Conservation (phyloP, 2,113 vertebrate species). For the Mixornis gularis region DNA sequence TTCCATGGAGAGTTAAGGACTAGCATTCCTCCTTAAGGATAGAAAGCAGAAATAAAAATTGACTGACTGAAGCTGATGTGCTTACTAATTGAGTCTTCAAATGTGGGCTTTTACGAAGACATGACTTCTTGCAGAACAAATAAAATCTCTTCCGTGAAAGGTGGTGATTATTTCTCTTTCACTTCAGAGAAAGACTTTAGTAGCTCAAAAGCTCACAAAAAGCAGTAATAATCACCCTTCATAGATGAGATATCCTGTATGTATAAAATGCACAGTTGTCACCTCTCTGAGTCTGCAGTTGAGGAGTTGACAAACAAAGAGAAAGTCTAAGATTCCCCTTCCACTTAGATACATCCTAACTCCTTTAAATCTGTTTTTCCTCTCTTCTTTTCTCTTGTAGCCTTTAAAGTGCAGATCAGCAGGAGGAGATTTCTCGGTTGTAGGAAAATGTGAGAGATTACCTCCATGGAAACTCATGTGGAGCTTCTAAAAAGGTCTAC, state of each 20-base stretch:
- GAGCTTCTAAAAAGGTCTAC: neutral
- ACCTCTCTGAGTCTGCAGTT: neutral
- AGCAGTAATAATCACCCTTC: neutral
- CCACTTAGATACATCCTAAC: neutral
- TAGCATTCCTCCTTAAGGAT: neutral
- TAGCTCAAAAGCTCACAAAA: neutral
- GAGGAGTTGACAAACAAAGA: constrained; percentile 10
- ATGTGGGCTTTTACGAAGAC: constrained; percentile 2
- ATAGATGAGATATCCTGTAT: neutral
- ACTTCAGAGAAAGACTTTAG: constrained; percentile 18
- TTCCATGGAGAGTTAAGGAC: neutral
- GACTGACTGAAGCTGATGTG: neutral
- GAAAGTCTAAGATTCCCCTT: neutral
- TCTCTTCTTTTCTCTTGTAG: neutral
- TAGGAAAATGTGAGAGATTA: neutral
- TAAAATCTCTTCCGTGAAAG: constrained; percentile 21
- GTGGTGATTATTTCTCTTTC: constrained; percentile 38
- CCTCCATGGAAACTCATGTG: neutral
- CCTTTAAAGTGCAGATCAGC: neutral
- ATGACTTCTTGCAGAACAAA: neutral
- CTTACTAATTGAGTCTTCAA: constrained; percentile 9
- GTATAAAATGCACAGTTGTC: neutral
- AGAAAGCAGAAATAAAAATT: neutral
- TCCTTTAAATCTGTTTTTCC: neutral
- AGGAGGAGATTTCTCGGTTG: neutral